Percentiles rank a stretch among this genome's conserved stretches.
Evolutionary conservation across 2,888 invertebrate species (phyloP).

Genomic region (Folsomia candida): DNA sequence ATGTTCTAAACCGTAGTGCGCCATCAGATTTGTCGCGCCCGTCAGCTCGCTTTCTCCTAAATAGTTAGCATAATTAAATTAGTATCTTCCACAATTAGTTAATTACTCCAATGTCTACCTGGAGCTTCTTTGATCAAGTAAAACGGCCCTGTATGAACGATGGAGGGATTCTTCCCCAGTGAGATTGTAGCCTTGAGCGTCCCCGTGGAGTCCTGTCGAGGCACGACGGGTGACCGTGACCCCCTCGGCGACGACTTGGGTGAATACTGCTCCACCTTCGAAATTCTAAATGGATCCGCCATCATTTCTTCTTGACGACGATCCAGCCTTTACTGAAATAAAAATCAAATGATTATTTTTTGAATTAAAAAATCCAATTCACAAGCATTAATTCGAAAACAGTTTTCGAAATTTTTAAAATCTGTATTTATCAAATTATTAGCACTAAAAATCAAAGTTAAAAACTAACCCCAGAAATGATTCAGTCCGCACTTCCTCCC

Average conservation of each 20-base stretch:
- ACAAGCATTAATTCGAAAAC: no score
- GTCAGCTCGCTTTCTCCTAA: constrained; percentile 86
- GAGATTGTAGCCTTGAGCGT: constrained; percentile 97
- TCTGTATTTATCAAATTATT: no score
- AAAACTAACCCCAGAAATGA: no score
- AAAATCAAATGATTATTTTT: no score
- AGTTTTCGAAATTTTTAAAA: no score
- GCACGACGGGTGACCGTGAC: constrained; percentile 90
- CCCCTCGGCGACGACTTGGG: constrained; percentile 92
- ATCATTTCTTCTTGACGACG: no score
- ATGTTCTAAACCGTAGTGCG: constrained; percentile 92
- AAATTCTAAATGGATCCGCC: constrained; percentile 85
- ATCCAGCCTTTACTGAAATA: no score
- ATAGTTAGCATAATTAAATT: background rate
- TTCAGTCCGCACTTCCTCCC: no score
- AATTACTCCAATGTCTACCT: no score
- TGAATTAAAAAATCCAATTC: no score
- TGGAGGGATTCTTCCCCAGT: constrained; percentile 92
- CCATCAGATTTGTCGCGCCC: constrained; percentile 95
- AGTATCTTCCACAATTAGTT: background rate
- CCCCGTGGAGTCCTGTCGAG: constrained; percentile 93
- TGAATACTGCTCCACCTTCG: constrained; percentile 87
- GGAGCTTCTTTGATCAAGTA: constrained; percentile 97
- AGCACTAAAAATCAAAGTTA: no score
- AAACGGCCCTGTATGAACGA: constrained; percentile 95